Evolutionary conservation across 1,140 invertebrate species (phyloP), one percentile per base, ranked within the genome.

Genomic region (Drosophila pruinosa): DNA sequence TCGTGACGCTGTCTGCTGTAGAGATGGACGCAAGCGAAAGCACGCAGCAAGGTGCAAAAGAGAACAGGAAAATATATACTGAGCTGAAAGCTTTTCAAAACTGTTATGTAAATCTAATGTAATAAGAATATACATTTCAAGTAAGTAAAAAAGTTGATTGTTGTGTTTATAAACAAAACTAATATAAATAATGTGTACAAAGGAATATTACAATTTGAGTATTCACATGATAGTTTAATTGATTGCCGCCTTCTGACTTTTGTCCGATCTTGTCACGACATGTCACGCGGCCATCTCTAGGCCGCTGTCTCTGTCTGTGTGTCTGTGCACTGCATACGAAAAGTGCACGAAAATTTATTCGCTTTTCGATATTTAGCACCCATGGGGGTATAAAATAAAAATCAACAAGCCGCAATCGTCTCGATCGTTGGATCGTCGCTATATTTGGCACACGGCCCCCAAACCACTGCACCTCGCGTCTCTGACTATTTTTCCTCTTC

Each of bases 361-460:
- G 81, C 61, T 78, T 77, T 62, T 75, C 70, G 73, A 81, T 85
- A 80, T 85, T 86, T 86, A 88, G 85, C 81, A 86, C 81, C 82
- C 81, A 86, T 77, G 81, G 81, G 81, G 81, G 77, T 79, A 75
- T 41, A 53, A 31, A 57, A 67, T 75, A 76, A 56, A 76, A 26
- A 68, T 45, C 52, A 58, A 38, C 41, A 43, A 22, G 6, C 17
- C 10, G 53, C 36, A 54, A 67, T 63, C 58, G 57, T 57, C 56
- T 28, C 47, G 47, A 22, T 59, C 38, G 64, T 59, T 38, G 53
- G 63, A 53, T 62, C 53, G 62, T 38, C 26, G 45, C 63, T 72
- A 72, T 72, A 72, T 72, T 72, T 72, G 69, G 69, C 59, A 31
- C 39, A 59, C 45, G 34, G 39, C 45, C 45, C 63, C 53, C 45